Conservation (phyloP, 2,888 invertebrate species). For the Congeria kusceri region DNA sequence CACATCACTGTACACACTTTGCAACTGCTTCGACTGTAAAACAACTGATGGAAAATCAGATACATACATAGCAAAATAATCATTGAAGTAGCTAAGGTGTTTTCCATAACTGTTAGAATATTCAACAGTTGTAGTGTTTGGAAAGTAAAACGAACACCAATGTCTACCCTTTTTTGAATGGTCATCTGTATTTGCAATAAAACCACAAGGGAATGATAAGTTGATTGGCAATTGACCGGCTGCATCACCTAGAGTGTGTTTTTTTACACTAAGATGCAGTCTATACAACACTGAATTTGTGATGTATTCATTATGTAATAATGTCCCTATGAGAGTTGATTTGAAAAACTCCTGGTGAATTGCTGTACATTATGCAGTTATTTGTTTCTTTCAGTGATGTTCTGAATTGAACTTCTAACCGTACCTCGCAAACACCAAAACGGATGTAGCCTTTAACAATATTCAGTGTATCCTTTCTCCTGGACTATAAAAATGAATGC, state of each 20-base stretch:
- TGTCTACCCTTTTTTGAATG: constrained; percentile 13
- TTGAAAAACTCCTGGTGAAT: constrained; percentile 44
- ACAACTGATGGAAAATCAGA: constrained; percentile 14
- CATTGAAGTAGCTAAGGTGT: constrained; percentile 20
- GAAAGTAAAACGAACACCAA: constrained; percentile 38
- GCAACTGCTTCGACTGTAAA: constrained; percentile 36
- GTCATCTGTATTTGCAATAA: constrained; percentile 50
- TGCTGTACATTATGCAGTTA: constrained; percentile 55
- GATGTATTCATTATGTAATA: constrained; percentile 58
- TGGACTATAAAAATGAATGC: no score
- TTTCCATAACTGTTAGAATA: constrained; percentile 47
- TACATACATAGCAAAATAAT: constrained; percentile 24
- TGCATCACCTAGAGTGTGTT: constrained; percentile 43
- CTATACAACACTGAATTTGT: constrained; percentile 50
- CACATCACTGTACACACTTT: constrained; percentile 43
- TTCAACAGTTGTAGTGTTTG: constrained; percentile 21
- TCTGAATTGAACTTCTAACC: constrained; percentile 51
- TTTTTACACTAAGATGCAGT: constrained; percentile 31
- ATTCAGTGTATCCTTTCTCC: no score
- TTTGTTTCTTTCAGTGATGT: constrained; percentile 30
- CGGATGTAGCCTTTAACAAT: no score
- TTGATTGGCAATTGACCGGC: constrained; percentile 40
- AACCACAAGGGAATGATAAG: constrained; percentile 20
- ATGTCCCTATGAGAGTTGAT: constrained; percentile 50
- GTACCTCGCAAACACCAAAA: no score